A percentile compares a stretch with the other conserved stretches of the same genome.
Conservation (phyloP, 2,113 vertebrate species). For the Chamaetylas fuelleborni region DNA sequence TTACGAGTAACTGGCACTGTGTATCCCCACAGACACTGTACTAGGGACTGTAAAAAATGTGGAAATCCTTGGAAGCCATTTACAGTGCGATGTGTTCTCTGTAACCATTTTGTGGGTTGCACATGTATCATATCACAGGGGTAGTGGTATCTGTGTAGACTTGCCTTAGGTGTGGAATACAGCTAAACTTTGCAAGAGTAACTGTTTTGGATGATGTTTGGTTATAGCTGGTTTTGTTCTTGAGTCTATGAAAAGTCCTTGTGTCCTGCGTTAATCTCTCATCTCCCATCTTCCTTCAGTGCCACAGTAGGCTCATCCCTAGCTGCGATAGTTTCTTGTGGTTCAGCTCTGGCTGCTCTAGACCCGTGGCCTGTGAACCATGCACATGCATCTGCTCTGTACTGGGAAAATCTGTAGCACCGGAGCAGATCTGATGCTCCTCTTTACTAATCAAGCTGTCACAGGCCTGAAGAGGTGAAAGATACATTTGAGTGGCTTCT, state of each 20-base stretch:
- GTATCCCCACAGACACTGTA: neutral
- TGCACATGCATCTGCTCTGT: fast-evolving
- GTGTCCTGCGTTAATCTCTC: neutral
- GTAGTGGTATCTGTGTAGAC: fast-evolving
- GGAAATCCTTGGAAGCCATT: neutral
- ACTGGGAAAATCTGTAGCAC: neutral
- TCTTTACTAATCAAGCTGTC: neutral
- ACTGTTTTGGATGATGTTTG: neutral
- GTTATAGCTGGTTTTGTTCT: neutral
- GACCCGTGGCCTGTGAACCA: neutral
- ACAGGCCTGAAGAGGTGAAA: neutral
- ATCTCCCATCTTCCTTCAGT: neutral
- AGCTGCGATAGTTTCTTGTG: neutral
- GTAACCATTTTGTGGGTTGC: neutral
- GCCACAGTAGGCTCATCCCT: fast-evolving
- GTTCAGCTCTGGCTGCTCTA: neutral
- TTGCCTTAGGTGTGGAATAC: neutral
- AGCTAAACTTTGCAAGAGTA: neutral
- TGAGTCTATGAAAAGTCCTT: neutral
- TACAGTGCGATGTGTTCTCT: neutral
- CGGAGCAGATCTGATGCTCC: neutral
- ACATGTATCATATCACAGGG: neutral
- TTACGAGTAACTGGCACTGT: neutral
- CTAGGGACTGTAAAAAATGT: neutral
- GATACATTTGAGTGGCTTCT: neutral